phyloP scores from a whole-genome alignment of 35 echinoderm and acorn worm genomes.

The Strongylocentrotus purpuratus region DNA sequence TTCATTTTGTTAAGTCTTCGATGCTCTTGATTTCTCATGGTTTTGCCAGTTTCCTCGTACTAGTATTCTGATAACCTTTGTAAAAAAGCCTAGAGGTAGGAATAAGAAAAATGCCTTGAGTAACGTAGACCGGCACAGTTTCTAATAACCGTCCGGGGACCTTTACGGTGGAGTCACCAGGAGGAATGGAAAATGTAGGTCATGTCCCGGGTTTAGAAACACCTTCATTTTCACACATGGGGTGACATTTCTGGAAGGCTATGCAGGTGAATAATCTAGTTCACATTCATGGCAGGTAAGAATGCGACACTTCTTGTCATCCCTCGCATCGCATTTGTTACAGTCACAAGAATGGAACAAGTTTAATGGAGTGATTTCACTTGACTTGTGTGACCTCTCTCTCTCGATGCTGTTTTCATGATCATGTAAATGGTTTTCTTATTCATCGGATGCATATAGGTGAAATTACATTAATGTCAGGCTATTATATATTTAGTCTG shows the following conservation, averaged over 20 bases:
- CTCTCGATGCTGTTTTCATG: too few relatives aligned
- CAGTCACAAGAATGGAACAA: too few relatives aligned
- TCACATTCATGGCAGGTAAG: not conserved
- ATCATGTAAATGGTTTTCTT: too few relatives aligned
- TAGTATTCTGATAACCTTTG: too few relatives aligned
- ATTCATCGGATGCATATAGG: too few relatives aligned
- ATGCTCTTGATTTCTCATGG: too few relatives aligned
- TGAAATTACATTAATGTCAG: too few relatives aligned
- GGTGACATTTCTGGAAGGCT: not conserved
- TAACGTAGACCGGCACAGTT: not conserved
- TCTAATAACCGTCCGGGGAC: not conserved
- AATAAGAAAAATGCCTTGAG: not conserved
- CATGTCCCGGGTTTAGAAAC: not conserved
- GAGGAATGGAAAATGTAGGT: not conserved
- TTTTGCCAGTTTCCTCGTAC: not conserved
- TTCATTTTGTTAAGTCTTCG: not conserved
- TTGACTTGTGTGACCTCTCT: too few relatives aligned
- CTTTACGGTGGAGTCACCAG: not conserved
- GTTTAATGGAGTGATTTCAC: too few relatives aligned
- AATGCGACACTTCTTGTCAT: not conserved
- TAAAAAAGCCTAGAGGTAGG: not conserved
- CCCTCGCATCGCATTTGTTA: too few relatives aligned
- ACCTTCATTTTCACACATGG: constrained; percentile 9
- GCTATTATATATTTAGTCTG: too few relatives aligned
- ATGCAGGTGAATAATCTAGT: not conserved